Evolutionary conservation across 2,888 invertebrate genomes (phyloP).

Genomic region (Diplazon laetatorius): DNA sequence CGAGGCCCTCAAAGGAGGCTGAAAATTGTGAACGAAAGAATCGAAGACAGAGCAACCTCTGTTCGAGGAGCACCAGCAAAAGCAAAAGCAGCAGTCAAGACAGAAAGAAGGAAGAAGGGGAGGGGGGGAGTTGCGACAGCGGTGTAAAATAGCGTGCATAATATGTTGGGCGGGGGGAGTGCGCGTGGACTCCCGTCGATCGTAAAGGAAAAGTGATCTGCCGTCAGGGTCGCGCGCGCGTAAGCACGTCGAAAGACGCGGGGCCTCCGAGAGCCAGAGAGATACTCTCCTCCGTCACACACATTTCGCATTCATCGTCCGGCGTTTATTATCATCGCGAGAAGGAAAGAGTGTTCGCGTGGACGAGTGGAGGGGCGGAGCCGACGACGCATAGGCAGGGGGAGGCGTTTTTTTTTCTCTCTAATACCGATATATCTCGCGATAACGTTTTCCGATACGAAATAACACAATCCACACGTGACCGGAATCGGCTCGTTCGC

Average conservation of each 20-base stretch:
- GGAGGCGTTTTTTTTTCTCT: conserved; percentile 36
- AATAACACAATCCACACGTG: conserved; percentile 44
- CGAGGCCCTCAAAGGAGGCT: not conserved
- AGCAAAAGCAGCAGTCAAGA: too few relatives aligned
- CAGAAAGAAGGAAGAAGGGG: not conserved
- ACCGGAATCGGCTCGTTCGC: conserved; percentile 4
- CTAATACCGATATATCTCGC: conserved; percentile 49
- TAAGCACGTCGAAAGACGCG: conserved; percentile 72
- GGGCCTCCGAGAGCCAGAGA: conserved; percentile 66
- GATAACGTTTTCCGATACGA: conserved; percentile 48
- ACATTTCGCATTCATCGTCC: conserved; percentile 72
- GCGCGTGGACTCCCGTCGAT: conserved; percentile 63
- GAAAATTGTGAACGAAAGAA: not conserved
- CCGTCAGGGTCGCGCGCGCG: conserved; percentile 74
- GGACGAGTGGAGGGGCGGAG: not conserved
- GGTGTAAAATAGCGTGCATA: not conserved
- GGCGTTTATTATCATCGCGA: conserved; percentile 54
- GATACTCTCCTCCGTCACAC: conserved; percentile 64
- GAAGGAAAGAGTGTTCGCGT: conserved; percentile 27
- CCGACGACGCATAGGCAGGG: conserved; percentile 28
- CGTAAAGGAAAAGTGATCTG: conserved; percentile 77
- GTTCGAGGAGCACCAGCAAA: too few relatives aligned
- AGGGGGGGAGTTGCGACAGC: not conserved
- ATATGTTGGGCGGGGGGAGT: conserved; percentile 32
- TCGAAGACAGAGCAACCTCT: not conserved